A percentile compares a stretch with the other conserved stretches of the same genome.
Evolutionary conservation across 2,113 vertebrate species (phyloP).

Genomic region (Struthidea cinerea): DNA sequence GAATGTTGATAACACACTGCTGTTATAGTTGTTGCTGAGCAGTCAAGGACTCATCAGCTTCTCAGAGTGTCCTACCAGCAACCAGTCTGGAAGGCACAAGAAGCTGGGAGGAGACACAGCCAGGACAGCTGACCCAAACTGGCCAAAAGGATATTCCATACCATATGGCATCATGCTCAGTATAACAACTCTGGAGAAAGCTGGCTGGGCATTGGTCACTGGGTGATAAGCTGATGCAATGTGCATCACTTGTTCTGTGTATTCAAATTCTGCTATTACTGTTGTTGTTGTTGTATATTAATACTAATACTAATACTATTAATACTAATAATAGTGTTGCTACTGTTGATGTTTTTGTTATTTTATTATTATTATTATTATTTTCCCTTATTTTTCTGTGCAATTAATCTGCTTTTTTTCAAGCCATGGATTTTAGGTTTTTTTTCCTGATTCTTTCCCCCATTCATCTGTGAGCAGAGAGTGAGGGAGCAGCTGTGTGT

Average conservation of each 20-base stretch:
- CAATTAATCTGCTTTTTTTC: not conserved
- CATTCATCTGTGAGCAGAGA: rapidly evolving
- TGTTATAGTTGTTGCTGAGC: not conserved
- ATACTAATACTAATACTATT: not conserved
- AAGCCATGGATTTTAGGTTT: not conserved
- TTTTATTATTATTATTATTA: not conserved
- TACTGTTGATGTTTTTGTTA: not conserved
- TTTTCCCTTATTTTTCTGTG: not conserved
- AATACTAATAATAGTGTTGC: not conserved
- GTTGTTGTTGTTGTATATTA: not conserved
- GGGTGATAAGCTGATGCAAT: not conserved
- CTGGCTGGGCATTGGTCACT: not conserved
- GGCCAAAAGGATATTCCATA: not conserved
- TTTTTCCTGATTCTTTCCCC: not conserved
- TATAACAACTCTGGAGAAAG: not conserved
- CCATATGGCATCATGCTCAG: not conserved
- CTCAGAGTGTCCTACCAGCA: not conserved
- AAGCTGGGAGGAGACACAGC: not conserved
- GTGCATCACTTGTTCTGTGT: not conserved
- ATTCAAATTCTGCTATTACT: not conserved
- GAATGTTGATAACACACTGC: not conserved
- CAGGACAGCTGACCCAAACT: not conserved
- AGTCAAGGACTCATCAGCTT: not conserved
- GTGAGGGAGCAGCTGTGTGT: not conserved
- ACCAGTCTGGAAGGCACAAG: not conserved